These are phyloP conservation scores for Caprella mutica DNA, from an alignment of 2,888 invertebrate genomes.

Conservation along the genomic window DNA sequence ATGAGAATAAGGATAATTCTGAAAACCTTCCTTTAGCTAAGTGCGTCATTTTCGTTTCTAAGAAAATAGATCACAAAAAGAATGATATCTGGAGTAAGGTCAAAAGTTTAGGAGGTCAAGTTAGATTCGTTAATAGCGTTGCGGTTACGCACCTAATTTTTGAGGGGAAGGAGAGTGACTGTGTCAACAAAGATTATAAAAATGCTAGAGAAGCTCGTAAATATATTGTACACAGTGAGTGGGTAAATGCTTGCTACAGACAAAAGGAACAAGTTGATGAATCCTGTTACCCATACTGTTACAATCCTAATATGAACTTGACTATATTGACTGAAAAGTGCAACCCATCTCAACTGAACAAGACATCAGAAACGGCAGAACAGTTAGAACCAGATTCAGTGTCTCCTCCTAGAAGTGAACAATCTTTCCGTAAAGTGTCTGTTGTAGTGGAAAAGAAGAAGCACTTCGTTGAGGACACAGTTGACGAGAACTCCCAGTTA, in stretches of 20 bases:
- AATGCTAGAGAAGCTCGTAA: slow-evolving; percentile 41
- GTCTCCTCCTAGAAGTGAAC: background rate
- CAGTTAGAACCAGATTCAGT: background rate
- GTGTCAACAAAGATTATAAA: slow-evolving; percentile 40
- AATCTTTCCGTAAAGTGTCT: background rate
- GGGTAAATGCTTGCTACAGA: slow-evolving; percentile 40
- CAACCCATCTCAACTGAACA: background rate
- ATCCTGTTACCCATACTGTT: slow-evolving; percentile 41
- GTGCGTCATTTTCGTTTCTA: slow-evolving; percentile 41
- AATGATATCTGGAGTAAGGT: slow-evolving; percentile 40
- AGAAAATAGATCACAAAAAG: slow-evolving; percentile 40
- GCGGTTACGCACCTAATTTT: slow-evolving; percentile 43
- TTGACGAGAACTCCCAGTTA: background rate
- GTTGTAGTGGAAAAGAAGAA: background rate
- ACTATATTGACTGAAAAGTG: slow-evolving; percentile 8
- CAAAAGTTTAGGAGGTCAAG: slow-evolving; percentile 41
- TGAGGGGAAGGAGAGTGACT: slow-evolving; percentile 41
- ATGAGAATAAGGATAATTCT: no score
- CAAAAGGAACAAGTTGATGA: slow-evolving; percentile 40
- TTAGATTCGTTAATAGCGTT: slow-evolving; percentile 36
- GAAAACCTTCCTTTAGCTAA: slow-evolving; percentile 36
- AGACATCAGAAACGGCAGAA: background rate
- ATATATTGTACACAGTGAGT: slow-evolving; percentile 42
- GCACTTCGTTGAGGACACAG: background rate
- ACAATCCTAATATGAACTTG: slow-evolving; percentile 40